Evolutionary conservation across 2,888 invertebrate species (phyloP).

Genomic region (Phaedon cochleariae): DNA sequence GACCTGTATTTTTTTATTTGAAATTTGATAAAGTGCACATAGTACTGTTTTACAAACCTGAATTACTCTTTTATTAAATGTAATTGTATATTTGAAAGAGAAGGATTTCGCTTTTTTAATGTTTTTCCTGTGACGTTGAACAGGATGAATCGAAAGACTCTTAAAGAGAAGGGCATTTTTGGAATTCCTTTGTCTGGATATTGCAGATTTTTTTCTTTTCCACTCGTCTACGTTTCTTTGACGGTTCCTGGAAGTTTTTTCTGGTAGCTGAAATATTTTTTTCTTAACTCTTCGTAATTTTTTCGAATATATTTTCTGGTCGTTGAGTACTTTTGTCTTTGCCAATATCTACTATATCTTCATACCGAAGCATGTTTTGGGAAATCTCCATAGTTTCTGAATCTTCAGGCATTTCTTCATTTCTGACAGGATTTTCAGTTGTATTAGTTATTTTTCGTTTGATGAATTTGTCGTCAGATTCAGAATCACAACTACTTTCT

Average conservation of each 20-base stretch:
- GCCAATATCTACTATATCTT: no score
- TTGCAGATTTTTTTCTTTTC: not conserved
- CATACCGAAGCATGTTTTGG: no score
- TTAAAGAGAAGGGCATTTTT: constrained; percentile 11
- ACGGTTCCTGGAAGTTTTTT: not conserved
- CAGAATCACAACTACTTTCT: no score
- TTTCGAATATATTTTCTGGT: no score
- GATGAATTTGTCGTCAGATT: no score
- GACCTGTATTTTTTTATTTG: constrained; percentile 5
- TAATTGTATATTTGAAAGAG: not conserved
- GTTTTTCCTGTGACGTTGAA: not conserved
- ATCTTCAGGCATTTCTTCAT: no score
- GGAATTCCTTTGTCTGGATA: constrained; percentile 7
- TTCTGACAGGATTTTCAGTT: no score
- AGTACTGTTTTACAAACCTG: not conserved
- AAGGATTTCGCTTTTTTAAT: not conserved
- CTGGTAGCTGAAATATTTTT: not conserved
- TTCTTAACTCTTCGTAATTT: no score
- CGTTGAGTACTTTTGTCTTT: no score
- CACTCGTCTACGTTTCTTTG: not conserved
- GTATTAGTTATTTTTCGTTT: no score
- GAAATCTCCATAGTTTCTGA: no score
- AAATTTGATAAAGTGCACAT: not conserved
- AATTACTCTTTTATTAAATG: not conserved
- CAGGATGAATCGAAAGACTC: not conserved